A percentile compares a stretch with the other conserved stretches of the same genome.
These are phyloP conservation scores for Dolichallabes microphthalmus DNA, from an alignment of 2,113 vertebrate species.

Conservation along the genomic window DNA sequence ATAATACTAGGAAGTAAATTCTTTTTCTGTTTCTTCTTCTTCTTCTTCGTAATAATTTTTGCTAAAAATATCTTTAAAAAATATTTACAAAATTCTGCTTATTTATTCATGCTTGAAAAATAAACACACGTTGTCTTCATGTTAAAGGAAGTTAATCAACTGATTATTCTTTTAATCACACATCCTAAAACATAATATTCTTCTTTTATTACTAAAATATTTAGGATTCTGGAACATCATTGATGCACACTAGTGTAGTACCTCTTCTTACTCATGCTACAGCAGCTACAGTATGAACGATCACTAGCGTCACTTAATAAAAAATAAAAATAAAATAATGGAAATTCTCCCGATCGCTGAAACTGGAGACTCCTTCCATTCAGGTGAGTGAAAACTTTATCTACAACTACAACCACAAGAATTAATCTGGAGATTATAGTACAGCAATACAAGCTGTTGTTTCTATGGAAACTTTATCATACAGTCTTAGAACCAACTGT, in stretches of 20 bases:
- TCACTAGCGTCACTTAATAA: too few species aligned
- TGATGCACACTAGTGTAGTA: not conserved
- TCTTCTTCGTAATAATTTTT: too few species aligned
- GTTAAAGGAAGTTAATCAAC: not conserved
- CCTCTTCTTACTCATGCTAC: not conserved
- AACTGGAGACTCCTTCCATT: not conserved
- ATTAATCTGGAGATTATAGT: not conserved
- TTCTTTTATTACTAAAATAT: too few species aligned
- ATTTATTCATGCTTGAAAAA: not conserved
- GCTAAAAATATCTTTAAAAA: too few species aligned
- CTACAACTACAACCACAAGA: not conserved
- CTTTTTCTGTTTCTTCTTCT: too few species aligned
- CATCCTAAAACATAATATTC: too few species aligned
- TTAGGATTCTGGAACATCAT: not conserved
- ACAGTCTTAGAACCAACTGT: not conserved
- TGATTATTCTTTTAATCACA: too few species aligned
- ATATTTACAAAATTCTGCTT: too few species aligned
- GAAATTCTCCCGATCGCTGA: not conserved
- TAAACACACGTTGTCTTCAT: not conserved
- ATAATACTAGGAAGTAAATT: too few species aligned
- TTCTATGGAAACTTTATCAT: not conserved
- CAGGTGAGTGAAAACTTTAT: not conserved
- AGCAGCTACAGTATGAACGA: not conserved
- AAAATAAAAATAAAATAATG: not conserved
- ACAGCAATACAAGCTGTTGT: not conserved